Base-by-base conservation (phyloP, 2,888 invertebrate species). In the Muscina levida region DNA sequence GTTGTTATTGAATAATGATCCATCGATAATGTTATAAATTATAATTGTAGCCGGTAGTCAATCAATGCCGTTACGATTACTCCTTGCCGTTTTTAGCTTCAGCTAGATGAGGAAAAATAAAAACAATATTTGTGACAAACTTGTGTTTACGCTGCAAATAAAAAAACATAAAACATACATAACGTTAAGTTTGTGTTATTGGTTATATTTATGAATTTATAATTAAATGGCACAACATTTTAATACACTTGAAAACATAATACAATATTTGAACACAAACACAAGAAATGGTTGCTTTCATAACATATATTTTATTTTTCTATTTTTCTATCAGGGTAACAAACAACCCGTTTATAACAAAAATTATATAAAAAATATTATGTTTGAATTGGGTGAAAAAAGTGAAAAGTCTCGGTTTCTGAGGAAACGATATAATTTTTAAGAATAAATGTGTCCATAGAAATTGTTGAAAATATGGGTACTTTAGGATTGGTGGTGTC, bases 141-240 rank as follows among this genome's bases (percentile, higher is more conserved):
- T 85, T 82, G 80, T 86, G 87, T 88, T 88, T 88, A 88, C 89
- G 88, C 88, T 88, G 86, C 71, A 86, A 87, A 66, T 83, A 85
- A 53, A 84, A 82, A 81, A 77, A 82, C 70, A 83, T 31, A 62
- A 8, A 77, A 72, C 46, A 68, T 17, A 46, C 15, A 15, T 46
- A n/a, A 46, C 15, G 15, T 46, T 13, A 46, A n/a, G 15, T 15
- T n/a, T 15, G 5, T 46, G 46, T 46, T 15, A 46, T 22, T 66
- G 57, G 66, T 57, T 26, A 46, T 42, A 57, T 22, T 57, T 26
- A 19, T 57, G 26, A n/a, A 24, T n/a, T 5, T 57, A 11, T 31
- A 24, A 67, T 19, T 53, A 31, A 31, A 31, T 31, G 31, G n/a
- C 53, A 39, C 17, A 22, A 31, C 66, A 72, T 24, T n/a, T 24